phyloP scores from a whole-genome alignment of 2,113 vertebrate species.

The Labeo catla region DNA sequence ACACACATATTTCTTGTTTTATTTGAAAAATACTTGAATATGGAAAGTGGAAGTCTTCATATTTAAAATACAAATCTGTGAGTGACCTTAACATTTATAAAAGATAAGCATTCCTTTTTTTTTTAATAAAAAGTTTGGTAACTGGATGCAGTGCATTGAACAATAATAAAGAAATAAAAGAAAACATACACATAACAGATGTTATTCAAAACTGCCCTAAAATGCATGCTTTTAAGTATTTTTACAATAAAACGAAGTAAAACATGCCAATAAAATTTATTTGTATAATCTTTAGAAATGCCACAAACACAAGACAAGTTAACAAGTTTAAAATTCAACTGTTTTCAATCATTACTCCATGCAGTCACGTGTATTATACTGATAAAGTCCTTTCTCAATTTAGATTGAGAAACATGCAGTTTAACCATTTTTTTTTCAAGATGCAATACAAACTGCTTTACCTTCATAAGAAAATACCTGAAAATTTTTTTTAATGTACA shows the following conservation, averaged over 20 bases:
- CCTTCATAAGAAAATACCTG: constrained; percentile 39
- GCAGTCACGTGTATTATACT: not conserved
- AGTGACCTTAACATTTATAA: constrained; percentile 8
- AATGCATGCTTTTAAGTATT: constrained; percentile 18
- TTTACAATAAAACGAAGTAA: constrained; percentile 21
- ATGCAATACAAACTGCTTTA: constrained; percentile 38
- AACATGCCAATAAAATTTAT: not conserved
- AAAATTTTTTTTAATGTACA: constrained; percentile 13
- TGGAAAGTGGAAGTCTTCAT: constrained; percentile 42
- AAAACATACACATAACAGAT: not conserved
- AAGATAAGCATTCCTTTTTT: constrained; percentile 7
- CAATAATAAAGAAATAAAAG: not conserved
- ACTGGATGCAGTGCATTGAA: constrained; percentile 3
- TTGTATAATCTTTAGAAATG: not conserved
- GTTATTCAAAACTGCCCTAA: not conserved
- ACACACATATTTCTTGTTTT: constrained; percentile 1
- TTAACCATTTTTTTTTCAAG: not conserved
- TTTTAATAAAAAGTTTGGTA: not conserved
- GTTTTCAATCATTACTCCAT: constrained; percentile 7
- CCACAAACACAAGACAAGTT: not conserved
- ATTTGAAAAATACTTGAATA: constrained; percentile 29
- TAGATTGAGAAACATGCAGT: not conserved
- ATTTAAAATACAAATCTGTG: constrained; percentile 27
- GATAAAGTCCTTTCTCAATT: not conserved
- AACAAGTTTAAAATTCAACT: not conserved